These are phyloP conservation scores for Belgica antarctica DNA, from an alignment of 2,888 invertebrate species.

Conservation along the genomic window DNA sequence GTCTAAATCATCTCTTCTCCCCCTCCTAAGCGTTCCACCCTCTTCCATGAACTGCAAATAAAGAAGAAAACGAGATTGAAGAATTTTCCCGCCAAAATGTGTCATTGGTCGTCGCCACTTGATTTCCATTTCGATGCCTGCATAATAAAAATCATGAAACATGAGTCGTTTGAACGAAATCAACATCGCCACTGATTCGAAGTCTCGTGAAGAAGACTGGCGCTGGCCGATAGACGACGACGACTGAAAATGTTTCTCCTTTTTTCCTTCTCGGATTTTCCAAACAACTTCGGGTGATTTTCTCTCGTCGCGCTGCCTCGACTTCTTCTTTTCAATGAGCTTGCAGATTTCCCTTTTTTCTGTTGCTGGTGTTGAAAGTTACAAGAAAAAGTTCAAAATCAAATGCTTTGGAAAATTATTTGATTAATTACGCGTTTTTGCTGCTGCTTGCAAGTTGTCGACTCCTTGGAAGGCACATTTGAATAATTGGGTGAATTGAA, in stretches of 20 bases:
- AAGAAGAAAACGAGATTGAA: neutral
- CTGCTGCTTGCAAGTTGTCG: neutral
- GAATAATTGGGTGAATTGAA: conserved; percentile 5
- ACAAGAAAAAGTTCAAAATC: conserved; percentile 6
- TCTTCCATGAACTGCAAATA: neutral
- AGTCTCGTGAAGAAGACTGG: conserved; percentile 27
- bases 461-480: too few species aligned
- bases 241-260: conserved; percentile 2
- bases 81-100: conserved; percentile 34
- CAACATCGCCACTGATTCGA: conserved; percentile 23
- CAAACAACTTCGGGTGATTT: conserved; percentile 1
- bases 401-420: conserved; percentile 37
- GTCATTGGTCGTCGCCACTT: conserved; percentile 40
- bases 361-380: neutral
- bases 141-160: conserved; percentile 24
- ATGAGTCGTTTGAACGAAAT: conserved; percentile 6
- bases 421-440: neutral
- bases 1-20: neutral
- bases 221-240: conserved; percentile 29
- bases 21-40: neutral
- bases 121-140: conserved; percentile 2
- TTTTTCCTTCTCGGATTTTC: conserved; percentile 1
- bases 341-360: conserved; percentile 27
- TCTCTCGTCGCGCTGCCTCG: conserved; percentile 29
- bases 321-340: conserved; percentile 15